Conservation (phyloP, 2,113 vertebrate species). For the Fulica atra region DNA sequence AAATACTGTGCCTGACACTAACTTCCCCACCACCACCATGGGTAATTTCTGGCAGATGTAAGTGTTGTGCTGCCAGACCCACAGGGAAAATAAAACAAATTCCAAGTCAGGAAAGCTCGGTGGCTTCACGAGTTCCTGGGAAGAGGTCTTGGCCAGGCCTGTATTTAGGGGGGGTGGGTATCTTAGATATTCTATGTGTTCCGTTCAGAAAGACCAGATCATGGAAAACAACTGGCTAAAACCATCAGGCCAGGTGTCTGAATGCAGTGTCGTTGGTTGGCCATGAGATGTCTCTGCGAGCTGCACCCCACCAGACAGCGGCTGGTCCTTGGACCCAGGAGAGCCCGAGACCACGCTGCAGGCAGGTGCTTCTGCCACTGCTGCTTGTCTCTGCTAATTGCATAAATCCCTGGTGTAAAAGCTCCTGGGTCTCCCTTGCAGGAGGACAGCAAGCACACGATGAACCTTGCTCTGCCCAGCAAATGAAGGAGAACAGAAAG, state of each 20-base stretch:
- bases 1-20: neutral
- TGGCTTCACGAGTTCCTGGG: neutral
- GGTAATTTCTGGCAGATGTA: neutral
- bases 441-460: neutral
- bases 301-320: neutral
- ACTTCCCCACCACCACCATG: no score
- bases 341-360: neutral
- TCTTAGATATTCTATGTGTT: neutral
- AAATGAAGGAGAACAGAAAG: neutral
- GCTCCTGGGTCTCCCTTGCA: neutral
- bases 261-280: neutral
- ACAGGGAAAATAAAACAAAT: no score
- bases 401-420: neutral
- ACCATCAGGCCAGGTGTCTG: fast-evolving
- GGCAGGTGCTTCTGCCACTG: neutral
- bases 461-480: neutral
- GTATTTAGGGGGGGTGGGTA: neutral
- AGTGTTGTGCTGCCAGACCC: neutral
- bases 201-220: neutral
- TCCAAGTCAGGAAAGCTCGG: fast-evolving
- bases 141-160: neutral
- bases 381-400: neutral
- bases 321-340: fast-evolving
- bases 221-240: neutral
- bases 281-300: neutral